Conservation (phyloP, 1,140 invertebrate species). For the Leptestheria dahalacensis region DNA sequence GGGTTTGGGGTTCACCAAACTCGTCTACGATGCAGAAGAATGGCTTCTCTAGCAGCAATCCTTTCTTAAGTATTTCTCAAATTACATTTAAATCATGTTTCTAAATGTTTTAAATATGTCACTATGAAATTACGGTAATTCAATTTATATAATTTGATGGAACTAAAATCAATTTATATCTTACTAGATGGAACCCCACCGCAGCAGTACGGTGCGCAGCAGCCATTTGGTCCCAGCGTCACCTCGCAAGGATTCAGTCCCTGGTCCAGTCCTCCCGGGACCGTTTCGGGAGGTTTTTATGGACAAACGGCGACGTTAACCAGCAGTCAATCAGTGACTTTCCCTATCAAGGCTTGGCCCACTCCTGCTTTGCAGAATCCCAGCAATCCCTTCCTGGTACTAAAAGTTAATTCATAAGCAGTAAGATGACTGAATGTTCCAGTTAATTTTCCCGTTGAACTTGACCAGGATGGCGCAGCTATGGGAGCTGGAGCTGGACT, state of each 20-base stretch:
- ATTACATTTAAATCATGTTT: not conserved
- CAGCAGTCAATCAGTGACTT: not conserved
- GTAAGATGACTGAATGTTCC: no score
- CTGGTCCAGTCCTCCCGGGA: no score
- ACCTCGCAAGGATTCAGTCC: no score
- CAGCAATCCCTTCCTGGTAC: not conserved
- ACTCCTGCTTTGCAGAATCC: not conserved
- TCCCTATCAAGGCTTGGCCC: not conserved
- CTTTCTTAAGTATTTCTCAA: not conserved
- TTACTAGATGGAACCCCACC: no score
- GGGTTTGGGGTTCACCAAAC: not conserved
- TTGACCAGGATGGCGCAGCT: not conserved
- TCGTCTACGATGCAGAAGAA: not conserved
- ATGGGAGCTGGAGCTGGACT: not conserved
- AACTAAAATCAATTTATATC: no score
- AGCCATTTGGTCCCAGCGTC: no score
- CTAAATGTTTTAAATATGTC: no score
- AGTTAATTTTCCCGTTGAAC: no score
- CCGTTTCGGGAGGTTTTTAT: not conserved
- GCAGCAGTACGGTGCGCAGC: no score
- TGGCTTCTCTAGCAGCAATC: not conserved
- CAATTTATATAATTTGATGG: no score
- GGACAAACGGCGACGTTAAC: not conserved
- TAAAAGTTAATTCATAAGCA: no score
- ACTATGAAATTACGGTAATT: no score